Evolutionary conservation across 2,797 vertebrate genomes (phyloP).

Genomic region (Macropodus opercularis): DNA sequence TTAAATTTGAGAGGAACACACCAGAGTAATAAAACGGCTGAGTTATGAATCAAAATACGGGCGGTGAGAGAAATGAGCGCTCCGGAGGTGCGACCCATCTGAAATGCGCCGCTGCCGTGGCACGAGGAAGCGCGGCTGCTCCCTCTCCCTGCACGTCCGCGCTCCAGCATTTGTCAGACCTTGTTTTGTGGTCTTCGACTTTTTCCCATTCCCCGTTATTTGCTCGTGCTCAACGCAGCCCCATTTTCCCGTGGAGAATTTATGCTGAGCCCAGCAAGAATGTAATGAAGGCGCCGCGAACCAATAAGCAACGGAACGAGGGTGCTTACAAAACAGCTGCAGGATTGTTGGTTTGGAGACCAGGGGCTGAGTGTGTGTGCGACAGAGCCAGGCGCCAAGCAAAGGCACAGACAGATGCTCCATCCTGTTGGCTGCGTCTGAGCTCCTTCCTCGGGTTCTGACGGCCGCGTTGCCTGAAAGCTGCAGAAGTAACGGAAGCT

Average conservation of each 20-base stretch:
- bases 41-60: constrained; percentile 68
- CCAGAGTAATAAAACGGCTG: constrained; percentile 58
- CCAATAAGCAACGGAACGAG: constrained; percentile 54
- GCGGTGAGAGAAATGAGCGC: constrained; percentile 49
- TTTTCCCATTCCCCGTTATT: constrained; percentile 60
- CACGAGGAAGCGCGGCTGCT: constrained; percentile 61
- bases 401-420: constrained; percentile 31
- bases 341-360: constrained; percentile 55
- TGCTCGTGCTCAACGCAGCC: constrained; percentile 47
- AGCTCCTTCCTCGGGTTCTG: constrained; percentile 71
- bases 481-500: constrained; percentile 84
- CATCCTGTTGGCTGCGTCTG: constrained; percentile 74
- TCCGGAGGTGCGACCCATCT: constrained; percentile 48
- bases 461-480: constrained; percentile 86
- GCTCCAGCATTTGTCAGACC: constrained; percentile 56
- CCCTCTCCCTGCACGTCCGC: neutral
- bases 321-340: constrained; percentile 52
- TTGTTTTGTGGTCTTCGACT: constrained; percentile 55
- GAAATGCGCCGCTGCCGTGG: constrained; percentile 58
- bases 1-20: constrained; percentile 69
- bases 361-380: constrained; percentile 34
- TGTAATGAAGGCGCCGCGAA: constrained; percentile 53
- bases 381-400: too few relatives aligned
- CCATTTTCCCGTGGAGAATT: constrained; percentile 41
- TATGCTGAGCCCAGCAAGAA: constrained; percentile 67